Evolutionary conservation across 2,797 vertebrate species (phyloP).

Genomic region (Orestias chungarensis): DNA sequence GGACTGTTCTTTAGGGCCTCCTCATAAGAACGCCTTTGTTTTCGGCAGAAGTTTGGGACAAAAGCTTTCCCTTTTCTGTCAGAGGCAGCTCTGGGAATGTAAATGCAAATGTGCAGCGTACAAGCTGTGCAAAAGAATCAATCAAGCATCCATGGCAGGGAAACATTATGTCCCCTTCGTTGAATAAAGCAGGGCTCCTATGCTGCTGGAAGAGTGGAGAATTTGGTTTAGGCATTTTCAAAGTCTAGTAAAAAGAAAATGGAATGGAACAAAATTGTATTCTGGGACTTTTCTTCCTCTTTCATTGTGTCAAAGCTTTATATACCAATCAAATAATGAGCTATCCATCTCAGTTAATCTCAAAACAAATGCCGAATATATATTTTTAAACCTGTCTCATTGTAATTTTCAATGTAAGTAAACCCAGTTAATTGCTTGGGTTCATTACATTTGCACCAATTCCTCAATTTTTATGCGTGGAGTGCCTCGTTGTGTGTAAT

Average conservation of each 20-base stretch:
- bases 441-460: background rate
- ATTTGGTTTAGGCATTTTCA: background rate
- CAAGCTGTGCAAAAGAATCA: constrained; percentile 48
- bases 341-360: background rate
- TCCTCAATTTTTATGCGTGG: too few species aligned
- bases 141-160: constrained; percentile 13
- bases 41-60: constrained; percentile 61
- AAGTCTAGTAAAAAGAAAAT: background rate
- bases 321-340: background rate
- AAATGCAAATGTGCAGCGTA: constrained; percentile 63
- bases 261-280: background rate
- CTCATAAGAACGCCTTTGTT: constrained; percentile 73
- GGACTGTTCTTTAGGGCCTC: constrained; percentile 53
- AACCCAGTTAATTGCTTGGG: background rate
- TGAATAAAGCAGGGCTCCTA: constrained; percentile 4
- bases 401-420: background rate
- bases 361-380: background rate
- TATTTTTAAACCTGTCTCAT: too few species aligned
- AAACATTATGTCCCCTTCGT: constrained; percentile 16
- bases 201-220: background rate
- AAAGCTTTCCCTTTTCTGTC: constrained; percentile 34
- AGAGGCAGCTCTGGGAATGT: constrained; percentile 51
- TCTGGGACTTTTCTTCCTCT: background rate
- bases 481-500: too few species aligned
- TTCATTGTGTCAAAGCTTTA: background rate